Conservation (phyloP, 2,888 invertebrate genomes). For the Tipula confusa region DNA sequence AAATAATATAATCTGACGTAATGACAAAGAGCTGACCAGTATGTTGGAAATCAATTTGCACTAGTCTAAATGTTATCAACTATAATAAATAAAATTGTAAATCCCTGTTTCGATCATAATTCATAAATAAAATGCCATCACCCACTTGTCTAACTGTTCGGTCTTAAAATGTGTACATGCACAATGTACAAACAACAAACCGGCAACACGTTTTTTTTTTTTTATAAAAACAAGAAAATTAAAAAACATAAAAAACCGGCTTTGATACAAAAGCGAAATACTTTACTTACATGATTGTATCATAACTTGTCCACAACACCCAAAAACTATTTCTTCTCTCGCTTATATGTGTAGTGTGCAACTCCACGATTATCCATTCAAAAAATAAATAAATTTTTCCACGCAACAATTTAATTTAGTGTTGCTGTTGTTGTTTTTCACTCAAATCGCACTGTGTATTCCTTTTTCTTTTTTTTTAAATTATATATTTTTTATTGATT, state of each 20-base stretch:
- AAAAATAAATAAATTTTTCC: background rate
- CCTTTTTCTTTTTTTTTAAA: no score
- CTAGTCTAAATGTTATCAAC: no score
- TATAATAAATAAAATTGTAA: no score
- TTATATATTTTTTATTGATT: no score
- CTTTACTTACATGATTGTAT: background rate
- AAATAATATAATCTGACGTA: no score
- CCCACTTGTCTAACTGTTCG: background rate
- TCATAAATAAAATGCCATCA: background rate
- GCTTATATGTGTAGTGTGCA: background rate
- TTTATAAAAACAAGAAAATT: no score
- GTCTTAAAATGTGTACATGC: background rate
- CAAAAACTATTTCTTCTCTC: background rate
- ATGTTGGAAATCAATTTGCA: no score
- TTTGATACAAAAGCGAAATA: background rate
- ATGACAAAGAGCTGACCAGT: no score
- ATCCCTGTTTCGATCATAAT: background rate
- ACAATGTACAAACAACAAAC: background rate
- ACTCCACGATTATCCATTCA: slow-evolving; percentile 16
- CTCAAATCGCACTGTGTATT: background rate
- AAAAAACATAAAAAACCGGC: slow-evolving; percentile 10
- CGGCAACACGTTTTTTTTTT: background rate
- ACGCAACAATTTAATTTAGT: background rate
- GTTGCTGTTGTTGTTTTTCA: background rate
- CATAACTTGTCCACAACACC: background rate